Base-by-base conservation (phyloP, 2,113 vertebrate species). In the Crotophaga sulcirostris region DNA sequence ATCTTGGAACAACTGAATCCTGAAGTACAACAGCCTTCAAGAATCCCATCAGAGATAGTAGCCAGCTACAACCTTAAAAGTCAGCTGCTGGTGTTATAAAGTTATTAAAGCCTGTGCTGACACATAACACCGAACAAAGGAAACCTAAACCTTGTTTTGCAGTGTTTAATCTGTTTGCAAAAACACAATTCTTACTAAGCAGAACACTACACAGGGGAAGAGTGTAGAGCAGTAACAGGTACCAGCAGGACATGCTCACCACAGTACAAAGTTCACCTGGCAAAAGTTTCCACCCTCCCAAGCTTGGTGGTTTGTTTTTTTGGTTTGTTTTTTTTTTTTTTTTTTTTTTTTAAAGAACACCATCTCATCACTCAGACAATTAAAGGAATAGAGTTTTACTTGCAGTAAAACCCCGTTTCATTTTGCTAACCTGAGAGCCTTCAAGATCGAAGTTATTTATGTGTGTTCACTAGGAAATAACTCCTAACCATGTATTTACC, bases 191-290 rank as follows among this genome's bases (percentile, higher is more conserved):
- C 28, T 31, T 26, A 45, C 29, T 44, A 62, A 82, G 23, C 31
- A 77, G 47, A 77, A 33, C 2, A 54, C 17, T 47, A 52, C 13
- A 9, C 0, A 45, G 19, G 31, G 55, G 25, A 85, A 62, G 49
- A 77, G 25, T 0, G 1, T 4, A 60, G 42, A 56, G 16, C 6
- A 4, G 25, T 6, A 80, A 55, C 0, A 86, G 38, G 34, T 56
- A 62, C 76, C 72, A 90, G 55, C 45, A 86, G 75, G 45, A 69
- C 34, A 26, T 0, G 0, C 5, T 68, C 69, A 64, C 28, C 66
- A 16, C 45, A 69, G 62, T 7, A 24, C 70, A 79, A 85, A 87
- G 68, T 69, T 77, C 68, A 77, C 28, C 59, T 49, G 70, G 51
- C 45, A 87, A 8, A 40, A 67, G 42, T 33, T 2, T 40, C 73